These are phyloP conservation scores for Caenorhabditis virilis DNA, from an alignment of 2,888 invertebrate species.

Conservation along the genomic window DNA sequence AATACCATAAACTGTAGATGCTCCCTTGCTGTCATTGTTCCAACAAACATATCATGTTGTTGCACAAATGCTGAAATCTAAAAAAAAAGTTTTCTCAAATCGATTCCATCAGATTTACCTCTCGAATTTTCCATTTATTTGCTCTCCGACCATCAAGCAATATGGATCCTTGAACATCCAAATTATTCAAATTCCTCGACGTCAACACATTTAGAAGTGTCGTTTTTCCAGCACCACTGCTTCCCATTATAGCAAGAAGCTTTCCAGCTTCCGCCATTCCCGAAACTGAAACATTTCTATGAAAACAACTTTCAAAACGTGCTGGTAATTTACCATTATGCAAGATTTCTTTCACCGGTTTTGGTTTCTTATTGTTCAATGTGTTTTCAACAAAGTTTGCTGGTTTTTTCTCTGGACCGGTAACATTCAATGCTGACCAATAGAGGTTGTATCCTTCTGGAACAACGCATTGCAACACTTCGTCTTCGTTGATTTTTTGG, in stretches of 20 bases:
- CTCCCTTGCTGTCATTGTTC: constrained; percentile 83
- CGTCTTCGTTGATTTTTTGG: constrained; percentile 3
- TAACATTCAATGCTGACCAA: constrained; percentile 45
- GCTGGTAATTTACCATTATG: constrained; percentile 33
- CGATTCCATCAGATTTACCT: constrained; percentile 26
- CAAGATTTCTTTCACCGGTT: constrained; percentile 42
- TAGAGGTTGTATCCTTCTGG: constrained; percentile 37
- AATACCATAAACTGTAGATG: constrained; percentile 83
- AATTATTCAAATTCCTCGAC: constrained; percentile 73
- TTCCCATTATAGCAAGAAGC: constrained; percentile 53
- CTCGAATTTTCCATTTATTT: constrained; percentile 53
- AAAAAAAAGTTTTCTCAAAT: not conserved
- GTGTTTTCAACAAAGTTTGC: constrained; percentile 13
- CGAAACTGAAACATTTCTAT: constrained; percentile 31
- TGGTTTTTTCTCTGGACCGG: constrained; percentile 37
- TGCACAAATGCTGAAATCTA: constrained; percentile 84
- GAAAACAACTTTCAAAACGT: not conserved
- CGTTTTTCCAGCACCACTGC: constrained; percentile 80
- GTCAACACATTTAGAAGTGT: constrained; percentile 85
- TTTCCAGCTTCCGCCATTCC: constrained; percentile 54
- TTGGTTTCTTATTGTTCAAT: constrained; percentile 7
- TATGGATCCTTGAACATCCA: constrained; percentile 48
- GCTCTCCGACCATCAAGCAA: constrained; percentile 48
- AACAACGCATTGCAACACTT: too few relatives aligned
- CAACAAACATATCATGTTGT: constrained; percentile 87